phyloP scores from a whole-genome alignment of 2,797 vertebrate genomes.

The Lerista edwardsae region DNA sequence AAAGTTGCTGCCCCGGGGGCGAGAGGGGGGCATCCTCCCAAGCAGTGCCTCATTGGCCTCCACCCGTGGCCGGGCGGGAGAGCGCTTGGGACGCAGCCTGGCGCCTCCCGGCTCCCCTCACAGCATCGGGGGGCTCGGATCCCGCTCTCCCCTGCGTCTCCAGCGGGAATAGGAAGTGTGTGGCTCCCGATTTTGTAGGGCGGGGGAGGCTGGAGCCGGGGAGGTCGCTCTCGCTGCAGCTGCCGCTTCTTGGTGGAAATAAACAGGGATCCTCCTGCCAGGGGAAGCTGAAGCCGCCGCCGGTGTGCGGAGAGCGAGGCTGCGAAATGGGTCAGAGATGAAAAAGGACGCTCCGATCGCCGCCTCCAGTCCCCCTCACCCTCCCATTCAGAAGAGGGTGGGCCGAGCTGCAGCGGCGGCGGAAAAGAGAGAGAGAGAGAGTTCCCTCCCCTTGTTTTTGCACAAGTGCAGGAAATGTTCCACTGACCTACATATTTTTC shows the following conservation, averaged over 20 bases:
- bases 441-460: slow-evolving; percentile 70
- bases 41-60: slow-evolving; percentile 31
- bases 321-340: slow-evolving; percentile 66
- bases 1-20: slow-evolving; percentile 59
- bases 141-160: neutral
- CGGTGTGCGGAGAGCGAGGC: slow-evolving; percentile 4
- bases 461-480: slow-evolving; percentile 82
- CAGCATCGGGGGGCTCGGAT: neutral
- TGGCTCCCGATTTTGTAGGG: neutral
- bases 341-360: slow-evolving; percentile 29
- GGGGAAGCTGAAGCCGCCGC: neutral
- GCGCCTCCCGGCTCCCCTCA: neutral
- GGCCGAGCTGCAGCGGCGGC: neutral
- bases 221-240: neutral
- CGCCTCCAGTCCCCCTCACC: neutral
- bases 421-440: slow-evolving; percentile 28
- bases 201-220: neutral
- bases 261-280: neutral
- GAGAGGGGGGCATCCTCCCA: slow-evolving; percentile 46
- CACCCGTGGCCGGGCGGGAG: neutral
- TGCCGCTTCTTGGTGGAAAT: neutral
- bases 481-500: slow-evolving; percentile 87
- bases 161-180: neutral
- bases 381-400: slow-evolving; percentile 2
- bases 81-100: neutral